phyloP scores from a whole-genome alignment of 2,888 invertebrate species.

The Phoenoteleia sp. region DNA sequence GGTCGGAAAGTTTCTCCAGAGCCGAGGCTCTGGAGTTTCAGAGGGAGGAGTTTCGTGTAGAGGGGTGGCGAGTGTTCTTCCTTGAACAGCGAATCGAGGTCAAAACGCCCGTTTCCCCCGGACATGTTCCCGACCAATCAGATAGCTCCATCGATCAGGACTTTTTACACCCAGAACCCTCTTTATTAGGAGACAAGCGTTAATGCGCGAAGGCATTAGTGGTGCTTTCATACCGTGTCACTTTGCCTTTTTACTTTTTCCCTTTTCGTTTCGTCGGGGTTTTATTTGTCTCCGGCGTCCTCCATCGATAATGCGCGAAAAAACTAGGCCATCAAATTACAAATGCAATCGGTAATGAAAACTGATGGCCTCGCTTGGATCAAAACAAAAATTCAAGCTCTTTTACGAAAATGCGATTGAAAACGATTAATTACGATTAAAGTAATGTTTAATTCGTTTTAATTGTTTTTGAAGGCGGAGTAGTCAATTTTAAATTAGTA shows the following conservation, averaged over 20 bases:
- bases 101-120: slow-evolving; percentile 58
- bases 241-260: slow-evolving; percentile 77
- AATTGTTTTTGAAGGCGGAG: too few species aligned
- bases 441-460: too few species aligned
- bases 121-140: slow-evolving; percentile 79
- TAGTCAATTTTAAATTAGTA: too few species aligned
- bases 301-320: slow-evolving; percentile 38
- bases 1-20: slow-evolving; percentile 59
- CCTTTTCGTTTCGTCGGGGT: slow-evolving; percentile 50
- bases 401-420: too few species aligned
- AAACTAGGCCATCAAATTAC: slow-evolving; percentile 57
- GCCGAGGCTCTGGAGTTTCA: slow-evolving; percentile 11
- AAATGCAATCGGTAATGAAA: slow-evolving; percentile 19
- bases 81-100: slow-evolving; percentile 66
- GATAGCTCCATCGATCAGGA: slow-evolving; percentile 83
- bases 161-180: slow-evolving; percentile 83
- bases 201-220: slow-evolving; percentile 85
- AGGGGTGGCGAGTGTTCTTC: slow-evolving; percentile 67
- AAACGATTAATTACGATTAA: too few species aligned
- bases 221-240: slow-evolving; percentile 83
- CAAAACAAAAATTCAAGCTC: too few species aligned
- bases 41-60: slow-evolving; percentile 69
- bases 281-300: slow-evolving; percentile 41
- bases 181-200: slow-evolving; percentile 84
- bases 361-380: too few species aligned